Evolutionary conservation across 1,140 invertebrate species (phyloP).

Genomic region (Chlorops oryzae): DNA sequence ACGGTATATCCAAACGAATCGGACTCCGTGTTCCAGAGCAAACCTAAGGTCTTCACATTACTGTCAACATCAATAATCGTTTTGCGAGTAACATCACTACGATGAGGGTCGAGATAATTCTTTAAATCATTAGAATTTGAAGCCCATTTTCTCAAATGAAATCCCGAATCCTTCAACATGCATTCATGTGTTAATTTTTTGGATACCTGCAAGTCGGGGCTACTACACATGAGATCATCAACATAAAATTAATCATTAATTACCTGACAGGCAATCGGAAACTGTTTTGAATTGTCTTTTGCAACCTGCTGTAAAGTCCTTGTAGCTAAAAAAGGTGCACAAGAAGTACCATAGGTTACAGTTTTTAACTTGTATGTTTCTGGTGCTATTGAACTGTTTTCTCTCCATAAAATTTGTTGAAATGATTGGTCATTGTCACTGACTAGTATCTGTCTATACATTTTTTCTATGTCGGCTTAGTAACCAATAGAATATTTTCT

Average conservation of each 20-base stretch:
- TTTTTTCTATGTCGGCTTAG: constrained; percentile 34
- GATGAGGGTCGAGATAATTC: constrained; percentile 1
- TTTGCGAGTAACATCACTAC: background rate
- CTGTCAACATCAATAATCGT: background rate
- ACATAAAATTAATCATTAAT: constrained; percentile 7
- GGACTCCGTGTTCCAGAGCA: background rate
- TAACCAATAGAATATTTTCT: constrained; percentile 30
- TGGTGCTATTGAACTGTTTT: background rate
- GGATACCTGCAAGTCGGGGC: background rate
- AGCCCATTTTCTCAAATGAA: constrained; percentile 28
- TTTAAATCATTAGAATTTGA: constrained; percentile 16
- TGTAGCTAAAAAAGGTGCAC: constrained; percentile 9
- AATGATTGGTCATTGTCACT: background rate
- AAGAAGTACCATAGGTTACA: constrained; percentile 8
- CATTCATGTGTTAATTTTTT: background rate
- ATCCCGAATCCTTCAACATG: constrained; percentile 19
- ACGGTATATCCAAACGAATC: constrained; percentile 8
- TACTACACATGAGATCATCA: constrained; percentile 9
- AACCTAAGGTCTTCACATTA: constrained; percentile 6
- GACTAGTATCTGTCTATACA: constrained; percentile 34
- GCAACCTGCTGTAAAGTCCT: constrained; percentile 5
- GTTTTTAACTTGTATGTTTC: constrained; percentile 1
- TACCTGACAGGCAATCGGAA: background rate
- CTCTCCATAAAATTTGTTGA: constrained; percentile 11
- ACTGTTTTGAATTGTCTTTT: background rate